Base-by-base conservation (phyloP, 64 coral and sea anemone species). In the Stylophora pistillata region DNA sequence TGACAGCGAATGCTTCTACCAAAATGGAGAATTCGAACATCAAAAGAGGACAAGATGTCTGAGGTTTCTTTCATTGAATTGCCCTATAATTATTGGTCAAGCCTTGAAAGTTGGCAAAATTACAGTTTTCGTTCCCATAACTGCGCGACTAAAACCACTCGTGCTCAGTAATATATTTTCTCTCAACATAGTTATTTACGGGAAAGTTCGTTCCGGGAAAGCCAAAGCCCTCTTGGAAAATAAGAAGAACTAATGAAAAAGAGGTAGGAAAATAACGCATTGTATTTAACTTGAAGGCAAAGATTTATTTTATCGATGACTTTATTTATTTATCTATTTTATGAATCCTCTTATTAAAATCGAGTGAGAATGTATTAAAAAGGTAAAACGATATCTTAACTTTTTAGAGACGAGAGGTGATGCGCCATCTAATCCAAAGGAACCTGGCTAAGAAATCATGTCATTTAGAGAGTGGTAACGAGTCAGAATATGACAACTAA, bases 341-440 rank as follows among this genome's bases (percentile, higher is more conserved):
- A 47, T 7, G 37, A 47, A 47, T 7, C 37, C 37, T 47, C 37
- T 47, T 47, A 4, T 47, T 4, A 47, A 7, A 47, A 47, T 4
- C 37, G 37, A 47, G 37, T 47, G 7, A 47, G 37, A 47, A 47
- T 47, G 37, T 47, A 7, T 47, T 7, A 47, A 47, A 47, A 47
- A 4, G 37, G 37, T 47, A 47, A 17, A 21, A 21, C 7, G 18
- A 15, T 15, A 15, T 12, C 13, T 15, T 18, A 18, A 17, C 7
- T 21, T 53, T 17, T 52, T 0, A 82, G 79, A 82, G 79, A 82
- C 79, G 79, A 82, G 23, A 66, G 58, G 79, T 82, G 28, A 65
- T 82, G 41, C 79, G 79, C 13, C 59, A 5, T 14, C 79, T 82
- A 37, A 14, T 68, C 30, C 27, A 66, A 59, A 65, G 79, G 60